Evolutionary conservation across 2,888 invertebrate genomes (phyloP), one percentile per base, ranked within the genome.

Genomic region (Tenthredo notha): DNA sequence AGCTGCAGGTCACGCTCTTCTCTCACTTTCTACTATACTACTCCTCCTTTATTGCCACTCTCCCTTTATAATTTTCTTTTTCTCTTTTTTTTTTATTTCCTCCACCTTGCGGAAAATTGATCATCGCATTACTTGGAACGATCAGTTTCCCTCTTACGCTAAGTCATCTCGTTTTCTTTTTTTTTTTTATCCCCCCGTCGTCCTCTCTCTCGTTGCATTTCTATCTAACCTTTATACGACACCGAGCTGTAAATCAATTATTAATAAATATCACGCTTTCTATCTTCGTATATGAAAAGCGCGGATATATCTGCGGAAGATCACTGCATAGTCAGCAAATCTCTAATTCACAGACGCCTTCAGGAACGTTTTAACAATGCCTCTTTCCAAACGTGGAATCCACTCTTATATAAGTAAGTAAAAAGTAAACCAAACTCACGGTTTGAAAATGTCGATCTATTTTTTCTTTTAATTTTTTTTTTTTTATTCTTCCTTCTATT

Each of bases 381-480:
- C 33, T 33, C 15, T 29, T 25, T 15, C 33, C 15, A 6, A 33
- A 15, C 67, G 33, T 18, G 67, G 18, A 7, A 33, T 29, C 67
- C 67, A 67, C 67, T 67, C 7, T 33, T 6, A 33, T 33, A 33
- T 33, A 7, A 33, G 5, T 18, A 7, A 29, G 33, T 33, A 54
- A 54, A 54, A 67, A 67, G 33, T 67, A 33, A 67, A 33, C 33
- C 43, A 12, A 18, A 15, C 7, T 74, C 43, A 21, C 43, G 43
- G 40, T 5, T 74, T 12, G 67, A 85, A 84, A 85, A 67, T 47
- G 50, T 84, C 72, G 67, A 10, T 50, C 54, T 33, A 58, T 58
- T 74, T 74, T 75, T n/a, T 54, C 21, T 61, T 43, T 12, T 37
- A 7, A 33, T 21, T 29, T 25, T 47, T 18, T 25, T 61, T 33